Conservation (phyloP, 2,113 vertebrate genomes). For the Raja brachyura region DNA sequence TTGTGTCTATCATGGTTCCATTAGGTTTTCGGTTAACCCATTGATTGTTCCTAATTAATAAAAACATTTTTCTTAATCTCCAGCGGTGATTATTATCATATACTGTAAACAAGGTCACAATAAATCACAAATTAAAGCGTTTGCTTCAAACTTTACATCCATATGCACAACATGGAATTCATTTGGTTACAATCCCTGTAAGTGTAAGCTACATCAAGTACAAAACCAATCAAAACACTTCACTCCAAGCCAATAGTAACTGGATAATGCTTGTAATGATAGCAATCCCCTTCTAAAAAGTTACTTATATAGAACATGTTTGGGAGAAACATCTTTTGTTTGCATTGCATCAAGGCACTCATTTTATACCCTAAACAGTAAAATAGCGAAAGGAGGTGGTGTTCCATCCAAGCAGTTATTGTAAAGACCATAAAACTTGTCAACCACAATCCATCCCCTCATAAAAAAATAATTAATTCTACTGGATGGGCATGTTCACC, state of each 20-base stretch:
- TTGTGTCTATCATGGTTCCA: background rate
- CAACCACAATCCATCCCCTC: background rate
- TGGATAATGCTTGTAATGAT: background rate
- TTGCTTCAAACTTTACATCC: conserved; percentile 17
- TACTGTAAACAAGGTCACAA: background rate
- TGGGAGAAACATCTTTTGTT: too few species aligned
- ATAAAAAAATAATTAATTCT: conserved; percentile 12
- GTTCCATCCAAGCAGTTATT: background rate
- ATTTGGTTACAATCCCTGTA: background rate
- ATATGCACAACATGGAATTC: background rate
- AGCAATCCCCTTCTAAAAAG: conserved; percentile 10
- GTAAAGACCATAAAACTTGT: background rate
- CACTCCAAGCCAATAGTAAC: background rate
- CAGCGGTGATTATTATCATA: background rate
- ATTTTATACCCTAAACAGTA: background rate
- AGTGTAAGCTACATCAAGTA: background rate
- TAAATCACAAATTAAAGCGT: background rate
- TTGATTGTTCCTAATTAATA: background rate
- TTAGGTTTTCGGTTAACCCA: background rate
- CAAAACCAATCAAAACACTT: background rate
- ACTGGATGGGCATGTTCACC: background rate
- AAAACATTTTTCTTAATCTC: background rate
- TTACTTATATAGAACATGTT: background rate
- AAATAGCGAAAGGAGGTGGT: background rate
- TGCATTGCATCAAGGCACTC: background rate